Conservation (phyloP, 2,888 invertebrate species). For the Drosophila differens region DNA sequence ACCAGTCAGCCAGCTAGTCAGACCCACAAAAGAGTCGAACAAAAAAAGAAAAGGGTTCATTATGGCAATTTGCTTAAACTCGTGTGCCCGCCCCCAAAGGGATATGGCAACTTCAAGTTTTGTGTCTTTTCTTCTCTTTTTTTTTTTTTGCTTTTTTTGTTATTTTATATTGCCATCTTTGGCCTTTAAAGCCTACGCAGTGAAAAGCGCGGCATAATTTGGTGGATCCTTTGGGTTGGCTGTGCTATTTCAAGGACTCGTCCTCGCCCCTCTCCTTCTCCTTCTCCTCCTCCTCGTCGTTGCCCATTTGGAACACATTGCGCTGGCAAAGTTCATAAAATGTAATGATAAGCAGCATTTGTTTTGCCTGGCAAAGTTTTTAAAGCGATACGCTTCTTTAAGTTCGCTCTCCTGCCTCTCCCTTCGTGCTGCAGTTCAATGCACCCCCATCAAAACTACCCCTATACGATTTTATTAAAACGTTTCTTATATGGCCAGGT, state of each 20-base stretch:
- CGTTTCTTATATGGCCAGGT: conserved; percentile 4
- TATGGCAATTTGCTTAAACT: conserved; percentile 81
- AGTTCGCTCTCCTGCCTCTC: not conserved
- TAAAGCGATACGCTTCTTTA: conserved; percentile 14
- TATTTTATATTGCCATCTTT: conserved; percentile 29
- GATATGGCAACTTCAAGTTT: conserved; percentile 45
- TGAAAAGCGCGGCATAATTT: conserved; percentile 57
- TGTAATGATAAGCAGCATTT: conserved; percentile 78
- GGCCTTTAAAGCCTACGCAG: conserved; percentile 61
- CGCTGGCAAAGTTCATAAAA: conserved; percentile 69
- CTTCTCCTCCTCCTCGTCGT: not conserved
- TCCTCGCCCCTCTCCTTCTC: not conserved
- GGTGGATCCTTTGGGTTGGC: conserved; percentile 17
- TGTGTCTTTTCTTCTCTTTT: conserved; percentile 42
- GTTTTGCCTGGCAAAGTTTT: conserved; percentile 19
- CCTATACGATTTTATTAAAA: conserved; percentile 13
- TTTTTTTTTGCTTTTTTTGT: not conserved
- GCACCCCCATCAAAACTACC: conserved; percentile 18
- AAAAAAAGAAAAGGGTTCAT: conserved; percentile 71
- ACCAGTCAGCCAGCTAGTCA: conserved; percentile 41
- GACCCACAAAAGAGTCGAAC: conserved; percentile 39
- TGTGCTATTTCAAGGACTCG: conserved; percentile 18
- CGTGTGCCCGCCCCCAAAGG: conserved; percentile 36
- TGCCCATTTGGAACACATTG: conserved; percentile 63
- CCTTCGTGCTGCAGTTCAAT: conserved; percentile 42